Evolutionary conservation across 2,113 vertebrate genomes (phyloP).

Genomic region (Mus spicilegus): DNA sequence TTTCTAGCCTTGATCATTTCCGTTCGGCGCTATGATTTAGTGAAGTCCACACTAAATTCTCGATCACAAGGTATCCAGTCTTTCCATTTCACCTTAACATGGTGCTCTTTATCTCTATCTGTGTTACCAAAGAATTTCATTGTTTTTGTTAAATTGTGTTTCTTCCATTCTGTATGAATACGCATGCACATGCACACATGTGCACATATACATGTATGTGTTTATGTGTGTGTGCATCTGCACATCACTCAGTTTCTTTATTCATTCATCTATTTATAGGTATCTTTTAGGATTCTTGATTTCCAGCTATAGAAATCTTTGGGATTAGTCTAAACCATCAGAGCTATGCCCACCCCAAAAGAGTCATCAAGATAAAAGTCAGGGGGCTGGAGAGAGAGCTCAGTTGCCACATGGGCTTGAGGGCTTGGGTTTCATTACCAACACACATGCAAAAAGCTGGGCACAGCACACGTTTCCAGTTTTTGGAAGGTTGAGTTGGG

Average conservation of each 20-base stretch:
- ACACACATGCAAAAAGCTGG: not conserved
- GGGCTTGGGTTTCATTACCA: not conserved
- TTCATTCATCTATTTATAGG: not conserved
- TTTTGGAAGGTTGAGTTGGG: not conserved
- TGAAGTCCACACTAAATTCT: not conserved
- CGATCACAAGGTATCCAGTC: not conserved
- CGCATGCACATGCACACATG: rapidly evolving
- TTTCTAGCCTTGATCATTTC: not conserved
- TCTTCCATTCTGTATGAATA: not conserved
- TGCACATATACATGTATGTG: not conserved
- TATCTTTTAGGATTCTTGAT: not conserved
- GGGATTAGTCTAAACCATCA: not conserved
- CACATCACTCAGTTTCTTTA: not conserved
- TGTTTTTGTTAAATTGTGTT: not conserved
- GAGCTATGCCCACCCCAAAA: not conserved
- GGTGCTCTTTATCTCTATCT: not conserved
- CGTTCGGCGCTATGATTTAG: not conserved
- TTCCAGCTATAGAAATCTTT: not conserved
- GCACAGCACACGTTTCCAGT: too few relatives aligned
- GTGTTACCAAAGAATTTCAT: not conserved
- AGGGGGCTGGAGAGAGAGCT: not conserved
- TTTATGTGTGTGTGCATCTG: not conserved
- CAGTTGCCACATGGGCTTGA: not conserved
- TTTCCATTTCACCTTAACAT: not conserved
- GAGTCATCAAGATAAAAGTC: not conserved